Base-by-base conservation (phyloP, 2,888 invertebrate genomes). In the Steinernema scapterisci region DNA sequence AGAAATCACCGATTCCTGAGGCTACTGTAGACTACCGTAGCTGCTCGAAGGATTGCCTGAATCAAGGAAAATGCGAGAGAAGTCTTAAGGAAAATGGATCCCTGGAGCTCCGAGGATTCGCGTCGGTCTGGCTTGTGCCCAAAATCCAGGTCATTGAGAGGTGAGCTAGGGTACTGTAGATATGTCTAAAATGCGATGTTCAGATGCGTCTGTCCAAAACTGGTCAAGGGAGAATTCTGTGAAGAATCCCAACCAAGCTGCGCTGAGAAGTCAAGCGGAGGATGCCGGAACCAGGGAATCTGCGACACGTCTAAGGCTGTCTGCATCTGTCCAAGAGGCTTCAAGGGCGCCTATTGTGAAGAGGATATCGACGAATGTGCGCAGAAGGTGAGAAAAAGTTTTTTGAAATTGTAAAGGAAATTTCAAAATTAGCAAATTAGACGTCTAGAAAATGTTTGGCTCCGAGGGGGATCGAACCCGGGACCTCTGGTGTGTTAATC, bases 21-120 rank as follows among this genome's bases (percentile, higher is more conserved):
- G 63, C 63, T 63, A 63, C 63, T 27, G 63, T 63, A 63, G 13
- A 9, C 63, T 63, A 31, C 31, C 63, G 63, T 11, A 11, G 13
- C 38, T 63, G 63, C 63, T 63, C 63, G 9, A 63, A 63, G 63
- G 31, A 63, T 25, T 63, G 63, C 31, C 25, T 27, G n/a, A 63
- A 63, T 27, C 9, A 7, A n/a, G 63, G 63, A 11, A 11, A 27
- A 6, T 63, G 63, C 25, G 63, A 63, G 31, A 27, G 63, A 31
- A 63, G 9, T 63, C 63, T 27, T 1, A 31, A 63, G n/a, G 63
- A 63, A n/a, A 25, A 31, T 1, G 63, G 16, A 27, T 11, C 63
- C 2, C 1, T 31, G 31, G 63, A 63, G 19, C 38, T 63, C 16
- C 21, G 63, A 16, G 63, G 63, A 3, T 63, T 63, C 63, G 23